Percentiles rank a stretch among this genome's conserved stretches.
phyloP scores from a whole-genome alignment of 2,797 vertebrate species.

The Margarornis squamiger region DNA sequence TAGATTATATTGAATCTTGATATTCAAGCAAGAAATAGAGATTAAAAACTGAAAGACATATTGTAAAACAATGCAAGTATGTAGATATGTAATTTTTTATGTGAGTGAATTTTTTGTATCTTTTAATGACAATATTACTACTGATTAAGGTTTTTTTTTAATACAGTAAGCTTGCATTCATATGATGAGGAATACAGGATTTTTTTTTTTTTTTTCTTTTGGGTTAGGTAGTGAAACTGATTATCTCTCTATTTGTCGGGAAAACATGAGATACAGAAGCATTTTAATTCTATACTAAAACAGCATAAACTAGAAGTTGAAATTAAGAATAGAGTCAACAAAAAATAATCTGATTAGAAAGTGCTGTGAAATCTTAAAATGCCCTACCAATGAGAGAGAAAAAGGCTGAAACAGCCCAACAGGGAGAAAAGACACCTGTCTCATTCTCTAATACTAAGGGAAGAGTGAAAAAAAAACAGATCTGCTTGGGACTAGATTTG shows the following conservation, averaged over 20 bases:
- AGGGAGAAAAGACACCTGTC: background rate
- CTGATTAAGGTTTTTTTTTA: background rate
- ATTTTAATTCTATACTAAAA: background rate
- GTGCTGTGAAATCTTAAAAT: background rate
- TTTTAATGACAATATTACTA: background rate
- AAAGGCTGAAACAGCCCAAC: background rate
- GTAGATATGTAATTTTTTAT: background rate
- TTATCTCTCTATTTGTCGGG: background rate
- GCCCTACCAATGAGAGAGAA: background rate
- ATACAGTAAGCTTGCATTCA: background rate
- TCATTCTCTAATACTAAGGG: background rate
- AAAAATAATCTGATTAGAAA: background rate
- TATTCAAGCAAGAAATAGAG: background rate
- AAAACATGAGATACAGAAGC: background rate
- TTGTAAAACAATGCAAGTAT: background rate
- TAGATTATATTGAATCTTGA: background rate
- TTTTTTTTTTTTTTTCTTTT: background rate
- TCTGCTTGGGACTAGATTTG: background rate
- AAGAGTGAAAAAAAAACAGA: background rate
- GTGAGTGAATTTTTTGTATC: background rate
- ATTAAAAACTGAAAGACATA: background rate
- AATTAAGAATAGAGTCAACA: background rate
- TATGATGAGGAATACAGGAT: background rate
- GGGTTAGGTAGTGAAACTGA: background rate
- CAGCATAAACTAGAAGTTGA: background rate